Conservation (phyloP, 2,797 vertebrate genomes). For the Anguilla obscura region DNA sequence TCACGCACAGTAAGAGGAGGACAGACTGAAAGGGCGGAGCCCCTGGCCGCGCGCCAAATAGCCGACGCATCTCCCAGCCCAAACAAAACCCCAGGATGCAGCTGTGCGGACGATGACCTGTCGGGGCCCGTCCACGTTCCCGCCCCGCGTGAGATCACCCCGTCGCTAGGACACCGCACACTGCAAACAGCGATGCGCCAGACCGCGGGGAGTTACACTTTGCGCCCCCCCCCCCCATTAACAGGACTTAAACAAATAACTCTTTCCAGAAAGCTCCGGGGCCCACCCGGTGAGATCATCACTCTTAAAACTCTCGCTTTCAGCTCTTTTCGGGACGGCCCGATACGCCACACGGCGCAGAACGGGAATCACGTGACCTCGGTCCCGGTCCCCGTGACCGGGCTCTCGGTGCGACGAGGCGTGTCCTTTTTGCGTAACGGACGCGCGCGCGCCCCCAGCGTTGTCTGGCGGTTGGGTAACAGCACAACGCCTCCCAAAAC, state of each 20-base stretch:
- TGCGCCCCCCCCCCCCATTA: background rate
- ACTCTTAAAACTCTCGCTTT: background rate
- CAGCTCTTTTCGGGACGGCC: background rate
- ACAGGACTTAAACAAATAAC: background rate
- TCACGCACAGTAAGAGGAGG: conserved; percentile 40
- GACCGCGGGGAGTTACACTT: background rate
- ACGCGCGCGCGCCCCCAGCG: background rate
- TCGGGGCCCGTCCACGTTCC: conserved; percentile 35
- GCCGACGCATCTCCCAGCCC: background rate
- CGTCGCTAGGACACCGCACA: conserved; percentile 47
- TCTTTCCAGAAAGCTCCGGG: background rate
- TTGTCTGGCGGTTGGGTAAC: background rate
- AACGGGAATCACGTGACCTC: background rate
- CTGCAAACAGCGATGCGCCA: conserved; percentile 47
- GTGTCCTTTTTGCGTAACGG: background rate
- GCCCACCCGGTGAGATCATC: background rate
- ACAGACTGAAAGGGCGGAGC: background rate
- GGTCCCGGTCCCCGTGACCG: too few species aligned
- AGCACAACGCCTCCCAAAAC: background rate
- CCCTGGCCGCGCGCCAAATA: background rate
- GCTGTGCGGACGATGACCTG: conserved; percentile 39
- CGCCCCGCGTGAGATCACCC: conserved; percentile 47
- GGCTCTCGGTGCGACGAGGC: background rate
- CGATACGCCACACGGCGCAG: background rate
- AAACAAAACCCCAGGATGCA: conserved; percentile 43